Percentiles rank a stretch among this genome's conserved stretches.
Conservation (phyloP, 2,888 invertebrate species). For the Quadroppia sp. region DNA sequence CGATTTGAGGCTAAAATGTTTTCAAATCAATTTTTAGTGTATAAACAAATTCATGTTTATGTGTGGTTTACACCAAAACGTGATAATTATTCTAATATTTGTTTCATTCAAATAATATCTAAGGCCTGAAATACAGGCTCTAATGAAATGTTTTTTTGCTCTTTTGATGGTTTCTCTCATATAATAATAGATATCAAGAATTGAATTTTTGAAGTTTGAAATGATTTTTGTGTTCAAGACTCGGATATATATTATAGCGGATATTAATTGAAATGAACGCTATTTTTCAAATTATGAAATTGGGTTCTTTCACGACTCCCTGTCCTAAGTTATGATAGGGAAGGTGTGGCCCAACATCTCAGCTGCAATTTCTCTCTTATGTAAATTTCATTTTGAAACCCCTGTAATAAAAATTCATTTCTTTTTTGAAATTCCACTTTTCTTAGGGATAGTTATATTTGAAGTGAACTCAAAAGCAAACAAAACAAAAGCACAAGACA, state of each 20-base stretch:
- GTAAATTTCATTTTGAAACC: background rate
- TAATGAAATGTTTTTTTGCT: too few relatives aligned
- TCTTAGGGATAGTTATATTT: constrained; percentile 4
- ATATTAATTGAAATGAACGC: constrained; percentile 17
- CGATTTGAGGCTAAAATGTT: too few relatives aligned
- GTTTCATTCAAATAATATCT: too few relatives aligned
- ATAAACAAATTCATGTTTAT: too few relatives aligned
- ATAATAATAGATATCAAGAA: too few relatives aligned
- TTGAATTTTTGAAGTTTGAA: background rate
- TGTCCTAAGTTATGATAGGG: background rate
- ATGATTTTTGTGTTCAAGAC: background rate
- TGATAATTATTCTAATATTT: too few relatives aligned
- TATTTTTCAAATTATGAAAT: constrained; percentile 21
- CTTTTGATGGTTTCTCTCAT: too few relatives aligned
- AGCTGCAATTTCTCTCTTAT: constrained; percentile 25
- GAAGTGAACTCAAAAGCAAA: background rate
- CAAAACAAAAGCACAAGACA: background rate
- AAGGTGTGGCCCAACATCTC: constrained; percentile 15
- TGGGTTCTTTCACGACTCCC: constrained; percentile 19
- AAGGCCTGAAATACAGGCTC: too few relatives aligned
- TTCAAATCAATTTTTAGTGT: too few relatives aligned
- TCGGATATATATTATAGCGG: background rate
- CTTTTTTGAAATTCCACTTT: background rate
- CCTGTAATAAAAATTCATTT: background rate
- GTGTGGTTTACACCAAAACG: too few relatives aligned